phyloP scores from a whole-genome alignment of 2,888 invertebrate genomes.

The Temnothorax ravouxi region DNA sequence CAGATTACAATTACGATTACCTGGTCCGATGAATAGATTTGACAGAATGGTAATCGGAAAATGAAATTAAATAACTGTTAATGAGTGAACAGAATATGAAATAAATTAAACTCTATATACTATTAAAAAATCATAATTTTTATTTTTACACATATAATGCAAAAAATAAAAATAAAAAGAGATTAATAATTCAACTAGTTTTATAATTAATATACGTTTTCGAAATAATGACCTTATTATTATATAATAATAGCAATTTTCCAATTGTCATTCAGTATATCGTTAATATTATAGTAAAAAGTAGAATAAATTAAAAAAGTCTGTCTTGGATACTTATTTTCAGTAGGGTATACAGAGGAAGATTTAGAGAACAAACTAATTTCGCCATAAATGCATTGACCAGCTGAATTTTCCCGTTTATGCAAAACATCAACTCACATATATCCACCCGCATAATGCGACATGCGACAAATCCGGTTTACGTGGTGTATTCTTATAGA shows the following conservation, averaged over 20 bases:
- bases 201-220: not conserved
- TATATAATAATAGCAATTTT: not conserved
- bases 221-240: not conserved
- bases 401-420: not conserved
- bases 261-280: not conserved
- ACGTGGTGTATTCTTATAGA: not conserved
- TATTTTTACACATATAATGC: not conserved
- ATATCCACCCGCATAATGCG: constrained; percentile 1
- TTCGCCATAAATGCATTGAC: not conserved
- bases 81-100: not conserved
- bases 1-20: not conserved
- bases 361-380: not conserved
- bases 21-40: not conserved
- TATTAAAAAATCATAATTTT: not conserved
- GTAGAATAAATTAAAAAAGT: not conserved
- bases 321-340: not conserved
- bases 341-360: not conserved
- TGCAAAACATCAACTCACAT: not conserved
- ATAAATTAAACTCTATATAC: not conserved
- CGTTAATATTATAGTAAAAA: not conserved
- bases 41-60: not conserved
- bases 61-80: constrained; percentile 1
- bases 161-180: constrained; percentile 5
- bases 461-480: constrained; percentile 18
- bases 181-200: not conserved